phyloP scores from a whole-genome alignment of 92 coral and sea anemone genomes.

The Phymanthus crucifer region DNA sequence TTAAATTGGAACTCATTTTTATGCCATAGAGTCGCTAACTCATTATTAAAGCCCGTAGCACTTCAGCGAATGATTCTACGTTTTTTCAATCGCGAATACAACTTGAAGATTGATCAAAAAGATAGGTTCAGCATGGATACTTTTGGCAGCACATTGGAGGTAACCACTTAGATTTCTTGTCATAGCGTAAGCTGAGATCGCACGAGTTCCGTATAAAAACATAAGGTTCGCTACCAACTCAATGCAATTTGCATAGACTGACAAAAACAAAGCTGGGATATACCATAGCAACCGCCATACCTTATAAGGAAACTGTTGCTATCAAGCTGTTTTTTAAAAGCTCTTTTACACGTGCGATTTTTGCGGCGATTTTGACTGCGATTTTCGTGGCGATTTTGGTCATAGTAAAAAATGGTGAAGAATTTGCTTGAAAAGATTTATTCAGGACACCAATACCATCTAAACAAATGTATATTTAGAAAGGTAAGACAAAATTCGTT shows the following conservation, averaged over 20 bases:
- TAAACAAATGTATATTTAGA: too few species aligned
- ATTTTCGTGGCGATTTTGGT: too few species aligned
- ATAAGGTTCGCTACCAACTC: neutral
- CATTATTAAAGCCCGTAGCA: conserved; percentile 5
- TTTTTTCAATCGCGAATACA: neutral
- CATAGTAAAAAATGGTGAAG: too few species aligned
- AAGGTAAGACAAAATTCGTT: too few species aligned
- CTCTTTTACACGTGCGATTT: neutral
- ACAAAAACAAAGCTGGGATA: conserved; percentile 16
- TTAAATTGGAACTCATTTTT: conserved; percentile 26
- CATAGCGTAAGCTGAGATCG: neutral
- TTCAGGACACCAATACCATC: too few species aligned
- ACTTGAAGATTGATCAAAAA: neutral
- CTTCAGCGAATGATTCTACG: neutral
- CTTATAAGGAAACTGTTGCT: conserved; percentile 11
- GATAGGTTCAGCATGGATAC: neutral
- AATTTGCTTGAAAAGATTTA: too few species aligned
- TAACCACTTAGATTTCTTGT: conserved; percentile 10
- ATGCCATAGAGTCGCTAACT: neutral
- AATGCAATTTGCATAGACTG: conserved; percentile 21
- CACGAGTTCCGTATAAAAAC: neutral
- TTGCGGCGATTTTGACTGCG: too few species aligned
- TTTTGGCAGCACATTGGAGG: neutral
- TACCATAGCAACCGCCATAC: conserved; percentile 30
- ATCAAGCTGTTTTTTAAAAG: neutral